A percentile compares a stretch with the other conserved stretches of the same genome.
phyloP scores from a whole-genome alignment of 2,888 invertebrate genomes.

The Pseudoips prasinana region DNA sequence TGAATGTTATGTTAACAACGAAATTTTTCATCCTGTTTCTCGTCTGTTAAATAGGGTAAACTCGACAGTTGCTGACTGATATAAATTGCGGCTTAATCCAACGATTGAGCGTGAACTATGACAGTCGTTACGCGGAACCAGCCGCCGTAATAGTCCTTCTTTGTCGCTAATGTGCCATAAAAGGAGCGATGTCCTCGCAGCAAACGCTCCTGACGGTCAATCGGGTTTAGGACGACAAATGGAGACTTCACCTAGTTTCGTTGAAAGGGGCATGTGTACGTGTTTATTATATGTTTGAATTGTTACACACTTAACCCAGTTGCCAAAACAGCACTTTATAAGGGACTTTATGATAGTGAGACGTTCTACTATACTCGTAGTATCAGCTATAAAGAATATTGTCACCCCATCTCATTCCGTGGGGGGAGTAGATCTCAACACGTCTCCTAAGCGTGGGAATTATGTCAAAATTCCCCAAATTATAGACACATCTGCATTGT shows the following conservation, averaged over 20 bases:
- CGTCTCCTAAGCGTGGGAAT: too few species aligned
- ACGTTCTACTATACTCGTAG: too few species aligned
- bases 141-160: conserved; percentile 64
- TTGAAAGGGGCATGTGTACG: too few species aligned
- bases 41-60: conserved; percentile 54
- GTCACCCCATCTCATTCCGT: too few species aligned
- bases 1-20: conserved; percentile 46
- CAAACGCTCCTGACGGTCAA: conserved; percentile 46
- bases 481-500: too few species aligned
- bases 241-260: conserved; percentile 17
- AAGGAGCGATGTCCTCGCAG: conserved; percentile 48
- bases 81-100: conserved; percentile 68
- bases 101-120: conserved; percentile 74
- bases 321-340: too few species aligned
- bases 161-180: conserved; percentile 69
- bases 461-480: too few species aligned
- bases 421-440: too few species aligned
- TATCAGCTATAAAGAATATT: too few species aligned
- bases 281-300: too few species aligned
- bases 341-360: too few species aligned
- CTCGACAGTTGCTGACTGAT: conserved; percentile 60
- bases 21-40: conserved; percentile 43
- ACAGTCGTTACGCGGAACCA: conserved; percentile 61
- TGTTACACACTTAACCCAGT: too few species aligned
- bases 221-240: conserved; percentile 42